Evolutionary conservation across 1,140 invertebrate species (phyloP).

Genomic region (Drosophila seguyi): DNA sequence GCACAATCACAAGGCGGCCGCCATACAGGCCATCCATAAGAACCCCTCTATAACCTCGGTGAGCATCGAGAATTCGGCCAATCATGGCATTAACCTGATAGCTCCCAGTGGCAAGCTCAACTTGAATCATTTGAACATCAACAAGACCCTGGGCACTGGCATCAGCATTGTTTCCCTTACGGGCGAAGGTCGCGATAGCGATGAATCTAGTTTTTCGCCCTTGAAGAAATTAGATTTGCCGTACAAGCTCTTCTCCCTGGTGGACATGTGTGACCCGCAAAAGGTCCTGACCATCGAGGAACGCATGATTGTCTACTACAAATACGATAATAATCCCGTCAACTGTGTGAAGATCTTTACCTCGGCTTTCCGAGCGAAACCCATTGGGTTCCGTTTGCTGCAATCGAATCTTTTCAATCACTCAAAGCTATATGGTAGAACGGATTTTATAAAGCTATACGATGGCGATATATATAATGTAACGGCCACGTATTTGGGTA

Average conservation of each 20-base stretch:
- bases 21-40: conserved; percentile 94
- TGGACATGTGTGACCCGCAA: conserved; percentile 97
- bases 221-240: conserved; percentile 94
- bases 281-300: conserved; percentile 97
- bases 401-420: conserved; percentile 98
- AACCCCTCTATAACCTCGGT: conserved; percentile 93
- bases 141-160: conserved; percentile 94
- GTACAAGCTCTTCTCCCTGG: conserved; percentile 97
- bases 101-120: conserved; percentile 93
- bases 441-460: conserved; percentile 94
- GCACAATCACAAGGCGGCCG: conserved; percentile 97
- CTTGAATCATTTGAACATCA: conserved; percentile 90
- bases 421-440: conserved; percentile 91
- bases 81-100: conserved; percentile 96
- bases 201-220: conserved; percentile 94
- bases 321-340: conserved; percentile 97
- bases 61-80: conserved; percentile 93
- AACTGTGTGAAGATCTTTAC: conserved; percentile 99
- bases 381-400: conserved; percentile 94
- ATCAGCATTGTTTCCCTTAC: conserved; percentile 95
- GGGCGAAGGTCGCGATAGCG: conserved; percentile 95
- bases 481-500: conserved; percentile 90
- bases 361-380: conserved; percentile 92
- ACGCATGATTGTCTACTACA: conserved; percentile 97
- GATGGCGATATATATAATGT: conserved; percentile 97